Base-by-base conservation (phyloP, 2,113 vertebrate genomes). In the Myrmecophaga tridactyla region DNA sequence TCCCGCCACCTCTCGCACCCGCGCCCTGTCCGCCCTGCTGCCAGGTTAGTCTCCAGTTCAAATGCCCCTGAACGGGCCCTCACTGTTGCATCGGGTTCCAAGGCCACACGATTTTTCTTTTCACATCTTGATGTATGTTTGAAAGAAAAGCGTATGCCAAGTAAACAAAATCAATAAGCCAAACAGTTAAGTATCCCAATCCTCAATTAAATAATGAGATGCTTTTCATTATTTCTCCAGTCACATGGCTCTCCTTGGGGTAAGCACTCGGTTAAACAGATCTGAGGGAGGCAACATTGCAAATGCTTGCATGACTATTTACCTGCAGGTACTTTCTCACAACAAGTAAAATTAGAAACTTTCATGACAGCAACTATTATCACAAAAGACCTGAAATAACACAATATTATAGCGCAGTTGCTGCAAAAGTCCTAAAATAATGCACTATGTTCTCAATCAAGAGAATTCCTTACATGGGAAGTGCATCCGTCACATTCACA, bases 1-100 rank as follows among this genome's bases (percentile, higher is more conserved):
- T 0, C 0, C 3, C 7, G 1, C 39, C 9, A 0, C 27, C 5
- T 14, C 53, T 4, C n/a, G n/a, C n/a, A n/a, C n/a, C n/a, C n/a
- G n/a, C n/a, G n/a, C n/a, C n/a, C n/a, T n/a, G n/a, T n/a, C n/a
- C n/a, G n/a, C n/a, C n/a, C n/a, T n/a, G n/a, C n/a, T n/a, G n/a
- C 31, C 6, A 11, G 29, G 8, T n/a, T 17, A 43, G 18, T 60
- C 84, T 75, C 29, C 10, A 6, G 29, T 86, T 73, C 21, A 73
- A 46, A 51, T 31, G 31, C 53, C 51, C 36, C 13, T 3, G 25
- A 25, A 15, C 51, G 77, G 15, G 48, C 1, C 18, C 6, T 58
- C 34, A 6, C 31, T 7, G 21, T 18, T 11, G 6, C 20, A 2
- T 2, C 23, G 65, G 51, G 58, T 43, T 27, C 4, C 0, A 23